Base-by-base conservation (phyloP, 2,888 invertebrate species). In the Bimastos eiseni region DNA sequence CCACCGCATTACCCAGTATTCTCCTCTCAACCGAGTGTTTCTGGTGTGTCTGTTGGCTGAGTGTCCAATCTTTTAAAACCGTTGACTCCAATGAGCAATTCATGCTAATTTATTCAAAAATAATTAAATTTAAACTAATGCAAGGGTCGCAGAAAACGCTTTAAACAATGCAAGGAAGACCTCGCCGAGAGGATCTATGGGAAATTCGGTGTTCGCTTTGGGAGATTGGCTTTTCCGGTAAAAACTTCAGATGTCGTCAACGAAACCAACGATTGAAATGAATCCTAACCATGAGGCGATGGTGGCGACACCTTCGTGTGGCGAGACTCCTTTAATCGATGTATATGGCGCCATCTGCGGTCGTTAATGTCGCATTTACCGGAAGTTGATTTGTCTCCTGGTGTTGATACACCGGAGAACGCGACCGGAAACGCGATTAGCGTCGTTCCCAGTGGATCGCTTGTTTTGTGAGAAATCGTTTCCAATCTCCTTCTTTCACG, bases 321-420 rank as follows among this genome's bases (percentile, higher is more conserved):
- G n/a, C 86, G 36, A 34, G 84, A 84, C n/a, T 34, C 11, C 86
- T 86, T 34, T 21, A 86, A 86, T 86, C n/a, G 86, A 33, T 36
- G 37, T 86, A 4, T 86, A 86, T 5, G 86, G 36, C 36, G 37
- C 34, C 86, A 86, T 86, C 86, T 24, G 86, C 17, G 6, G 70
- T n/a, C 70, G 70, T 70, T 70, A 70, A 70, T 70, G 70, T 70
- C 70, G 70, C 70, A 70, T 70, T n/a, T n/a, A 70, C 30, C 70
- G 70, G 70, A 70, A 70, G 70, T 70, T 70, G 70, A 70, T 70
- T 49, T 49, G 70, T 70, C 70, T 70, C 70, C 11, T n/a, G 30
- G 1, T 70, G 70, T 70, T n/a, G n/a, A 70, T 70, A 70, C 70
- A 70, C n/a, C 70, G 30, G n/a, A 70, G 13, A 70, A n/a, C 70